Percentiles rank a stretch among this genome's conserved stretches.
phyloP scores from a whole-genome alignment of 2,888 invertebrate genomes.

The Aphodius granarius region DNA sequence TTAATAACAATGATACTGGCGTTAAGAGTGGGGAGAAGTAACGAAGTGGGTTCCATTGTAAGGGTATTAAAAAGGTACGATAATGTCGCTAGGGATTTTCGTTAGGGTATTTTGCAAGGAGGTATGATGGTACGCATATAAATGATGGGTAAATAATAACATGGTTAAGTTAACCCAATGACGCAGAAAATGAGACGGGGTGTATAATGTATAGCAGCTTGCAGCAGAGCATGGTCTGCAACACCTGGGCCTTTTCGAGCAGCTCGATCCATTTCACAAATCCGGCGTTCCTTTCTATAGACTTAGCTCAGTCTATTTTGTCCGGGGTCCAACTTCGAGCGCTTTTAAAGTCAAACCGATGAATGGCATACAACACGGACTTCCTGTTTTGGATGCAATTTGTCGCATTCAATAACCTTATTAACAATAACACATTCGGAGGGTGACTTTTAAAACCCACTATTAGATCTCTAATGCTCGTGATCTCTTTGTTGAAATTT shows the following conservation, averaged over 20 bases:
- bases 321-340: conserved; percentile 43
- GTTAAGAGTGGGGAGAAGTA: no score
- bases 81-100: conserved; percentile 4
- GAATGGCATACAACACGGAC: conserved; percentile 53
- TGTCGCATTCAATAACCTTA: conserved; percentile 51
- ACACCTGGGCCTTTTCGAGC: conserved; percentile 46
- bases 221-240: conserved; percentile 28
- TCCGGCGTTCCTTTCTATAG: conserved; percentile 49
- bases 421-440: conserved; percentile 51
- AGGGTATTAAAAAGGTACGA: conserved; percentile 4
- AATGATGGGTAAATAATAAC: conserved; percentile 24
- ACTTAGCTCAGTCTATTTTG: conserved; percentile 48
- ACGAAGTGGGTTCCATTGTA: neutral
- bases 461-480: conserved; percentile 54
- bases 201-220: conserved; percentile 40
- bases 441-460: conserved; percentile 52
- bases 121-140: conserved; percentile 8
- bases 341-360: conserved; percentile 37
- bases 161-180: conserved; percentile 48
- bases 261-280: conserved; percentile 39
- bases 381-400: conserved; percentile 57
- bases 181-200: conserved; percentile 53
- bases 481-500: conserved; percentile 28
- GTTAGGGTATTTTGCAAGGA: neutral
- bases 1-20: no score